These are phyloP conservation scores for Drosophila cognata DNA, from an alignment of 2,888 invertebrate genomes.

Conservation along the genomic window DNA sequence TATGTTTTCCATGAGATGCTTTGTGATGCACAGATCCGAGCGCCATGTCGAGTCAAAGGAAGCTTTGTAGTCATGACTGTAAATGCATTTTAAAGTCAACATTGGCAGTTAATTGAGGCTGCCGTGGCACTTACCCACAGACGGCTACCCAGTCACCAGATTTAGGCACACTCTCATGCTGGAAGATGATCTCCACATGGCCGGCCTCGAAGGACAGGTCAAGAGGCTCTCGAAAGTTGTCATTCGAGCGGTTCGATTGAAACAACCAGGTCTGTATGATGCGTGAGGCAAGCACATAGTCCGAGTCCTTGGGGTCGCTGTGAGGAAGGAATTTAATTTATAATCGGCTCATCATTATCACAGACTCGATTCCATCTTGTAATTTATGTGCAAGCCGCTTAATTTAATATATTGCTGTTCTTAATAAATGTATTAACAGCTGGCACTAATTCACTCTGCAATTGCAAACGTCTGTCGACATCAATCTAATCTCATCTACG, in stretches of 20 bases:
- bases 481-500: constrained; percentile 49
- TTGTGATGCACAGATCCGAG: constrained; percentile 87
- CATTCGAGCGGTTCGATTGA: constrained; percentile 84
- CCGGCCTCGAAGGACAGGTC: constrained; percentile 84
- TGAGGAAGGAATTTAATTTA: background rate
- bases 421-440: constrained; percentile 11
- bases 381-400: background rate
- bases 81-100: no score
- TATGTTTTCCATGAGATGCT: constrained; percentile 85
- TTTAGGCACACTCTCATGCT: constrained; percentile 83
- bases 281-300: constrained; percentile 84
- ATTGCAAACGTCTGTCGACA: constrained; percentile 9
- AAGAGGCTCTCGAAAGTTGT: constrained; percentile 83
- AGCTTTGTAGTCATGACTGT: constrained; percentile 84
- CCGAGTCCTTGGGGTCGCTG: constrained; percentile 83
- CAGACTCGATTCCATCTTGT: background rate
- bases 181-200: constrained; percentile 85
- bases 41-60: constrained; percentile 87
- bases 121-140: constrained; percentile 81
- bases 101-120: background rate
- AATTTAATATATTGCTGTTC: background rate
- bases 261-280: constrained; percentile 85
- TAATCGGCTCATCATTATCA: background rate
- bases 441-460: constrained; percentile 27
- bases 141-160: constrained; percentile 84